Percentiles rank a stretch among this genome's conserved stretches.
Evolutionary conservation across 2,113 vertebrate genomes (phyloP).

Genomic region (Labeo rohita): DNA sequence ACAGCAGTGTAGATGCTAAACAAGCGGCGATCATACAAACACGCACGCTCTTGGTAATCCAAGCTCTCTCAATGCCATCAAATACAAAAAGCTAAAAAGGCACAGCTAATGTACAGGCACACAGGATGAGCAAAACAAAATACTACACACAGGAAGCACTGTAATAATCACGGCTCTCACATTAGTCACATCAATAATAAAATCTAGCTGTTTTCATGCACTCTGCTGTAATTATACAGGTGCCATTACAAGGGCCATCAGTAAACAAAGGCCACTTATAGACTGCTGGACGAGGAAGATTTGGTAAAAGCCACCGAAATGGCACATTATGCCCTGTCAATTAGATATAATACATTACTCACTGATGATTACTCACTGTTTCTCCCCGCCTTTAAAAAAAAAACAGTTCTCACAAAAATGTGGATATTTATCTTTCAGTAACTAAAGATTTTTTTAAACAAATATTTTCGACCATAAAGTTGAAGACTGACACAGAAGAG

Average conservation of each 20-base stretch:
- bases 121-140: background rate
- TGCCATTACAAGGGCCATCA: background rate
- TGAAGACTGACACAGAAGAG: no score
- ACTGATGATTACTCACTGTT: background rate
- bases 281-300: background rate
- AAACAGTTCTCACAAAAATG: background rate
- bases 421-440: background rate
- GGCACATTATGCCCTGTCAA: background rate
- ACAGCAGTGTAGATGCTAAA: background rate
- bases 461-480: no score
- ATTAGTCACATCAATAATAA: constrained; percentile 15
- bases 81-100: background rate
- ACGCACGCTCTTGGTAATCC: constrained; percentile 39
- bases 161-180: background rate
- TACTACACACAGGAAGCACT: background rate
- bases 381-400: background rate
- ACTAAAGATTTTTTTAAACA: no score
- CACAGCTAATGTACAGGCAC: background rate
- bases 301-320: background rate
- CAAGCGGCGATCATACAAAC: constrained; percentile 10
- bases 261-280: constrained; percentile 9
- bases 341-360: background rate
- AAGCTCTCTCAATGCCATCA: constrained; percentile 25
- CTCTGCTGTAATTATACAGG: background rate
- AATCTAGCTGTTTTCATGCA: constrained; percentile 6